A percentile compares a stretch with the other conserved stretches of the same genome.
These are phyloP conservation scores for Clunio marinus DNA, from an alignment of 2,888 invertebrate species.

Conservation along the genomic window DNA sequence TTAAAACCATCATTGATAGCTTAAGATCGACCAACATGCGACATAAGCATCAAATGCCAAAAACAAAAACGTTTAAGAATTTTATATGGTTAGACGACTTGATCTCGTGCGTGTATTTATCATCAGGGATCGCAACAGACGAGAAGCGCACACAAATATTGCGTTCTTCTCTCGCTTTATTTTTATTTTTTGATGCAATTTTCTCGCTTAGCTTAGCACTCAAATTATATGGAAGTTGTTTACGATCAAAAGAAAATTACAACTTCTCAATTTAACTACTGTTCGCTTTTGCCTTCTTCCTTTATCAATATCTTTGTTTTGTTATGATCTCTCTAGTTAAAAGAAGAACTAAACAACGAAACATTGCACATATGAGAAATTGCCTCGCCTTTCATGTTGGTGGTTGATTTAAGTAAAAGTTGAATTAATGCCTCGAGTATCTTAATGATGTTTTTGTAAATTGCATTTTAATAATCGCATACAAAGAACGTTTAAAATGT, in stretches of 20 bases:
- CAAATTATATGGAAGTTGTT: conserved; percentile 38
- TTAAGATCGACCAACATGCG: too few relatives aligned
- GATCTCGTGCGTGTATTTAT: conserved; percentile 12
- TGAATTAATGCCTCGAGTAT: background rate
- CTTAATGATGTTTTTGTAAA: conserved; percentile 5
- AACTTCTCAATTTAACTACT: conserved; percentile 38
- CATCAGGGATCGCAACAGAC: background rate
- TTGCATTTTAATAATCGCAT: conserved; percentile 36
- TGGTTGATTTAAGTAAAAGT: background rate
- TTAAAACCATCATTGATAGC: too few relatives aligned
- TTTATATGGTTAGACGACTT: too few relatives aligned
- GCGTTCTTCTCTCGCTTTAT: background rate
- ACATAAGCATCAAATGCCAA: too few relatives aligned
- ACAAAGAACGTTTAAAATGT: conserved; percentile 6
- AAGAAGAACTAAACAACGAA: background rate
- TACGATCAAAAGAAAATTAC: conserved; percentile 37
- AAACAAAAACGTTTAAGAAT: too few relatives aligned
- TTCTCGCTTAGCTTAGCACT: conserved; percentile 28
- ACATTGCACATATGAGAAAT: background rate
- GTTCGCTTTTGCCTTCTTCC: conserved; percentile 17
- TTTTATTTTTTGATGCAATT: conserved; percentile 18
- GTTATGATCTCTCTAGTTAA: background rate
- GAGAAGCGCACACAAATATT: background rate
- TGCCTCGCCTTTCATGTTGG: background rate
- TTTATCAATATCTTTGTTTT: background rate